Base-by-base conservation (phyloP, 2,888 invertebrate genomes). In the Protonemura montana region DNA sequence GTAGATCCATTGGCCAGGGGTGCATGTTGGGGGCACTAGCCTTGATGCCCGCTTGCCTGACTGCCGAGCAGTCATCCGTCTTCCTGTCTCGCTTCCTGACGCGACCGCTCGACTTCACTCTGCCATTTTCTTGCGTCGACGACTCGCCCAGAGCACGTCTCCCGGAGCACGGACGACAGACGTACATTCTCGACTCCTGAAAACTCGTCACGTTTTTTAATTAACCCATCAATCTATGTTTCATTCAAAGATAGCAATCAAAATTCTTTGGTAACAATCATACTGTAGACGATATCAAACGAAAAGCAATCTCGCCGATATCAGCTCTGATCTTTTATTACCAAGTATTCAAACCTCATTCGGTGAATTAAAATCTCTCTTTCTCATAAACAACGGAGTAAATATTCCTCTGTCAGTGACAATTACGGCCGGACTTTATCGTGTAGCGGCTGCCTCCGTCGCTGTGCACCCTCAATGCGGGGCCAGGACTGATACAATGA, bases 81-180 rank as follows among this genome's bases (percentile, higher is more conserved):
- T 78, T 78, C 3, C 78, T 78, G 27, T 78, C 78, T 78, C 78
- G 59, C 59, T 59, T 59, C 21, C 59, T 78, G 26, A 78, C 78
- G 10, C 78, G 26, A 26, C 28, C 1, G 7, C 78, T 13, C 78
- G 26, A 5, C 28, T 7, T 78, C 16, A 10, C 26, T 78, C 6
- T 5, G 7, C 10, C 78, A 78, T 21, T 78, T 78, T 26, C 28
- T 28, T 78, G 78, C 78, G n/a, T 25, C 76, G 35, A 35, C 35
- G 35, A 3, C 59, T 21, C 59, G 59, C 59, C 59, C 59, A 10
- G n/a, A n/a, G n/a, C 59, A 13, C 35, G 21, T 21, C 59, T 59
- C 59, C 59, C 13, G 10, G 10, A 6, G 35, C 35, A 7, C 59
- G 16, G 59, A 1, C 59, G 59, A 13, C 59, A 13, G 59, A 59